Evolutionary conservation across 2,888 invertebrate genomes (phyloP).

Genomic region (Lymantria dispar): DNA sequence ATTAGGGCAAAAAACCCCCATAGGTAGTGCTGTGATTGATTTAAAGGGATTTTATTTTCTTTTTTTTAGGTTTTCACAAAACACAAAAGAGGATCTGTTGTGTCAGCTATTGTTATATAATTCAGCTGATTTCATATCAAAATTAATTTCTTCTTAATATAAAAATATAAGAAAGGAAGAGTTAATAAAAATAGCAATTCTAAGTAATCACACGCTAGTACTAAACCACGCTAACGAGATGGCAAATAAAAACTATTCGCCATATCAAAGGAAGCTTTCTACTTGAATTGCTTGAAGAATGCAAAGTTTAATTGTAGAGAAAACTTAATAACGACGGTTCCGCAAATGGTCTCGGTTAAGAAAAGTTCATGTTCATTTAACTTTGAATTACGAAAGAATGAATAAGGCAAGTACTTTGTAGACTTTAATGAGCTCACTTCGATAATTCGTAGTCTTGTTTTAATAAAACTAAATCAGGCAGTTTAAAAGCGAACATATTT

Average conservation of each 20-base stretch:
- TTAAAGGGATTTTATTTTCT: too few relatives aligned
- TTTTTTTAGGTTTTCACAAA: too few relatives aligned
- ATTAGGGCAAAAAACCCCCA: too few relatives aligned
- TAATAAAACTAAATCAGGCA: too few relatives aligned
- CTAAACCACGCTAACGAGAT: conserved; percentile 25
- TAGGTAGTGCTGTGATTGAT: too few relatives aligned
- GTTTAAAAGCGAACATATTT: too few relatives aligned
- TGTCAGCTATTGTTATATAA: too few relatives aligned
- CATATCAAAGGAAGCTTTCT: conserved; percentile 41
- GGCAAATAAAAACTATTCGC: conserved; percentile 21
- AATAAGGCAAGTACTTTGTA: conserved; percentile 24
- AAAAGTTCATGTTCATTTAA: conserved; percentile 24
- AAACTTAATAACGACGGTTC: conserved; percentile 58
- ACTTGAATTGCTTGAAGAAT: conserved; percentile 42
- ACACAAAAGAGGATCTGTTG: too few relatives aligned
- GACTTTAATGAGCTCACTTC: neutral
- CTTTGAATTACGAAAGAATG: conserved; percentile 7
- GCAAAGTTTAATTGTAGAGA: conserved; percentile 61
- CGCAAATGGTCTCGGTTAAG: conserved; percentile 45
- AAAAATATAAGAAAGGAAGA: conserved; percentile 1
- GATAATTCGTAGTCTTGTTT: neutral
- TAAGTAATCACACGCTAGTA: conserved; percentile 24
- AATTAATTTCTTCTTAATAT: too few relatives aligned
- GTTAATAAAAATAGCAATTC: conserved; percentile 8
- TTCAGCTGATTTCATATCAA: too few relatives aligned